These are phyloP conservation scores for Pedetes capensis DNA, from an alignment of 2,113 vertebrate species.

Conservation along the genomic window DNA sequence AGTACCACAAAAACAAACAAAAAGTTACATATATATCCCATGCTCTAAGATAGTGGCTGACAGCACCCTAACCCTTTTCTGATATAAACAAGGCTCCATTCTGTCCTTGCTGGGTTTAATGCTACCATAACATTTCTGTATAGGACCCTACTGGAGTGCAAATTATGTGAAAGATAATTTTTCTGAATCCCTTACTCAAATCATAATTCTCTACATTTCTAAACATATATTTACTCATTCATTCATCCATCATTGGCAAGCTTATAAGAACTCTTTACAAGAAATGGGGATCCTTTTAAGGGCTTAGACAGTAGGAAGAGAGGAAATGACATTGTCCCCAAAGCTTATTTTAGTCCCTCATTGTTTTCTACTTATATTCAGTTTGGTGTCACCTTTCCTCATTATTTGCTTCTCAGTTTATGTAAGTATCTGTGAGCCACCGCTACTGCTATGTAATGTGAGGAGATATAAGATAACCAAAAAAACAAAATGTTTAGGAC, in stretches of 20 bases:
- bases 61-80: background rate
- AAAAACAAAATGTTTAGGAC: background rate
- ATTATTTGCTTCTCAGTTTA: background rate
- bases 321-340: background rate
- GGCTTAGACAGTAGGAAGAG: background rate
- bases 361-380: background rate
- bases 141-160: background rate
- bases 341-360: background rate
- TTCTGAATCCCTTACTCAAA: background rate
- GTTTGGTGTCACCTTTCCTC: background rate
- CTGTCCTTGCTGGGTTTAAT: conserved; percentile 5
- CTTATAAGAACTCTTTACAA: background rate
- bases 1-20: too few species aligned
- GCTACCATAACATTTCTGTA: background rate
- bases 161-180: background rate
- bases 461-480: background rate
- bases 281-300: background rate
- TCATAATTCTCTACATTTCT: background rate
- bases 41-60: background rate
- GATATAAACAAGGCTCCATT: background rate
- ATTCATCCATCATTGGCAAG: background rate
- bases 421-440: background rate
- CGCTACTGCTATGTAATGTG: background rate
- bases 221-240: background rate
- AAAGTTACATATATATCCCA: background rate